Conservation (phyloP, 2,888 invertebrate genomes). For the Luperina testacea region DNA sequence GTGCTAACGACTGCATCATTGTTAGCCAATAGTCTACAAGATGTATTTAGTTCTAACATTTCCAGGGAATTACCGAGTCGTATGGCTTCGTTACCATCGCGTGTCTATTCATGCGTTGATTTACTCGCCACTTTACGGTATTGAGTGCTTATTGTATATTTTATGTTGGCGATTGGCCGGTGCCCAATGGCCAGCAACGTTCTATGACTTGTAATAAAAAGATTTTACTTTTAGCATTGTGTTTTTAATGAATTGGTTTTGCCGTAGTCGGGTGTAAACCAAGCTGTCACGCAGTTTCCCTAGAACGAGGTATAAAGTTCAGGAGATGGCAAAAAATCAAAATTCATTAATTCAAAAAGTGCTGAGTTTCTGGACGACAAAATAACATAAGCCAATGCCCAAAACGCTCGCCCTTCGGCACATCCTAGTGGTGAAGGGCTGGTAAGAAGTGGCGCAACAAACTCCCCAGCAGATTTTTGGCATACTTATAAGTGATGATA, state of each 20-base stretch:
- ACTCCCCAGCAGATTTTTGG: not conserved
- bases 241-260: not conserved
- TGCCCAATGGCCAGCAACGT: conserved; percentile 17
- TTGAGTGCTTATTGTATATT: conserved; percentile 64
- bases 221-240: not conserved
- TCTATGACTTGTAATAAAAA: conserved; percentile 8
- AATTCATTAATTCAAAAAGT: not conserved
- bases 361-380: not conserved
- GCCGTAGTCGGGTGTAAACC: not conserved
- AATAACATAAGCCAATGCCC: not conserved
- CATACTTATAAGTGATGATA: not conserved
- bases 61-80: conserved; percentile 60
- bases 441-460: not conserved
- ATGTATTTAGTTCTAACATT: conserved; percentile 62
- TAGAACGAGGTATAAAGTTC: not conserved
- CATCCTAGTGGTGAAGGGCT: not conserved
- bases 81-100: conserved; percentile 69
- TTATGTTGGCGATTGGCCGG: conserved; percentile 37
- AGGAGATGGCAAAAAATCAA: not conserved
- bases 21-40: conserved; percentile 52
- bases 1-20: conserved; percentile 42
- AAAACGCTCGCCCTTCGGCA: not conserved
- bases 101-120: conserved; percentile 69
- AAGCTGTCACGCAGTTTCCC: not conserved
- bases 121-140: conserved; percentile 66